These are phyloP conservation scores for Borostomias antarcticus DNA, from an alignment of 2,797 vertebrate species.

Conservation along the genomic window DNA sequence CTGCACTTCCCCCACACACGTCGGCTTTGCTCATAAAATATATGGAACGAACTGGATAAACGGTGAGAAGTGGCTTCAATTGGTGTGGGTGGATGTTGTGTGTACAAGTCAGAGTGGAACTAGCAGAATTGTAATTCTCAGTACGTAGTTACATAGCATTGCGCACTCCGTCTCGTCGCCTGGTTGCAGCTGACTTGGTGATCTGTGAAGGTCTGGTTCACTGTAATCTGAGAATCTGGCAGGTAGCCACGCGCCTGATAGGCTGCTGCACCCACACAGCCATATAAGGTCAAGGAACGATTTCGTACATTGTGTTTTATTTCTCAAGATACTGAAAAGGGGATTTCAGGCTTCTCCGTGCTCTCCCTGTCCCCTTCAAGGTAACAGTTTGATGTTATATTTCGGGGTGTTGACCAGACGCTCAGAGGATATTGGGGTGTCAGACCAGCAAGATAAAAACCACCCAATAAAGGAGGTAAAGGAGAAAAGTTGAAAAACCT, in stretches of 20 bases:
- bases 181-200: slow-evolving; percentile 30
- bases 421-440: slow-evolving; percentile 44
- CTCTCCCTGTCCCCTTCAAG: slow-evolving; percentile 38
- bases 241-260: slow-evolving; percentile 58
- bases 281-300: slow-evolving; percentile 77
- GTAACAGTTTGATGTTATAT: slow-evolving; percentile 39
- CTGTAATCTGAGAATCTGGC: slow-evolving; percentile 69
- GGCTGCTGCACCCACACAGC: slow-evolving; percentile 57
- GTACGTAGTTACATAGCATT: slow-evolving; percentile 34
- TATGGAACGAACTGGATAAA: slow-evolving; percentile 21
- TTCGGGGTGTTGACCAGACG: slow-evolving; percentile 33
- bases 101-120: slow-evolving; percentile 28
- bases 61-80: slow-evolving; percentile 28
- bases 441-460: slow-evolving; percentile 33
- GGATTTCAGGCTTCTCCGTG: slow-evolving; percentile 38
- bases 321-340: slow-evolving; percentile 53
- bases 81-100: slow-evolving; percentile 15
- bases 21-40: slow-evolving; percentile 22
- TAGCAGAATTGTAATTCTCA: slow-evolving; percentile 10
- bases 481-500: slow-evolving; percentile 18
- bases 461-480: slow-evolving; percentile 23
- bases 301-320: slow-evolving; percentile 41
- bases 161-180: slow-evolving; percentile 29
- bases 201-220: slow-evolving; percentile 44
- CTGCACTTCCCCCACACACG: slow-evolving; percentile 24